Evolutionary conservation across 2,113 vertebrate species (phyloP).

Genomic region (Neolamprologus fasciatus): DNA sequence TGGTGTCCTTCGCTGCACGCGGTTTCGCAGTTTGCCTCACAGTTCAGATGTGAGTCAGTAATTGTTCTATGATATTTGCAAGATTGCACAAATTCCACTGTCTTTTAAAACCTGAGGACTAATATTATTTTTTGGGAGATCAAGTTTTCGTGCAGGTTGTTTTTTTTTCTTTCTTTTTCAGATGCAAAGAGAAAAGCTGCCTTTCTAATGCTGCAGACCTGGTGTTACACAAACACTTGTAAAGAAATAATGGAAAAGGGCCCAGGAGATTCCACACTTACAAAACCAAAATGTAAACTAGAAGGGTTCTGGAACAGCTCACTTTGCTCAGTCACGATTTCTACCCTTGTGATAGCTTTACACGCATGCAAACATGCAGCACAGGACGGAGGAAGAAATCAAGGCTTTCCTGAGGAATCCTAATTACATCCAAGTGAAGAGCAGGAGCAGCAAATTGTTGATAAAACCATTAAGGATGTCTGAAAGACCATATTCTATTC

Average conservation of each 20-base stretch:
- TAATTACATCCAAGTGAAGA: neutral
- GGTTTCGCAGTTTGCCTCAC: neutral
- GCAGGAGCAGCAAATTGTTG: neutral
- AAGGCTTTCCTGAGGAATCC: neutral
- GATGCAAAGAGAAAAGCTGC: neutral
- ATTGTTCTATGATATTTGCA: neutral
- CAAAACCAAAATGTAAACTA: neutral
- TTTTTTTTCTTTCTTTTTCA: neutral
- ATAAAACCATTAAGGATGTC: neutral
- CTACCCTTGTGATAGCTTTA: neutral
- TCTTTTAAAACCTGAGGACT: neutral
- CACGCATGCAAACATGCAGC: rapidly evolving
- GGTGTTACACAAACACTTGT: neutral
- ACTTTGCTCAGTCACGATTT: neutral
- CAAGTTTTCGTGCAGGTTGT: neutral
- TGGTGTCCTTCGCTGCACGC: neutral
- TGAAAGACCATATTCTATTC: neutral
- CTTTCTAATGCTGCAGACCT: neutral
- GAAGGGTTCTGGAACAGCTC: neutral
- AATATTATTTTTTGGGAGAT: neutral
- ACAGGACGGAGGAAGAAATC: rapidly evolving
- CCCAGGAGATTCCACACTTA: neutral
- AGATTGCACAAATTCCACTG: neutral
- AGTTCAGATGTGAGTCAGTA: neutral
- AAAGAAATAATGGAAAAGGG: neutral